phyloP scores from a whole-genome alignment of 2,113 vertebrate genomes.

The Agelaius phoeniceus region DNA sequence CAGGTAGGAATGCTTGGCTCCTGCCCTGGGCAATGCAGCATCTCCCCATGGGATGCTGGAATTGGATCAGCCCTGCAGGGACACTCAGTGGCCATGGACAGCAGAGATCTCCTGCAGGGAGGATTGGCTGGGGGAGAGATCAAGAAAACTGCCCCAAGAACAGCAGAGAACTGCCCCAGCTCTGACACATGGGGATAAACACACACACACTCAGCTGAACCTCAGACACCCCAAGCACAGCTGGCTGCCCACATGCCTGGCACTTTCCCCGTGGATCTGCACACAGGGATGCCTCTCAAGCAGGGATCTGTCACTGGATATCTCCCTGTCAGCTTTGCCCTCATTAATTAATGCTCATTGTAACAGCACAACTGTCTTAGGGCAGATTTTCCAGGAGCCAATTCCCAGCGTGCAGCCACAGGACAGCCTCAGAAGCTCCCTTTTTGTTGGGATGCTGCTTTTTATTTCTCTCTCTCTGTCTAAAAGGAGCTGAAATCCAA shows the following conservation, averaged over 20 bases:
- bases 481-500: constrained; percentile 23
- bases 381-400: background rate
- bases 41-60: too few relatives aligned
- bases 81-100: too few relatives aligned
- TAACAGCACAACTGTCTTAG: background rate
- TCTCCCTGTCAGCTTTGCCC: background rate
- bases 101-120: too few relatives aligned
- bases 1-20: too few relatives aligned
- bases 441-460: background rate
- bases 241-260: background rate
- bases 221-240: background rate
- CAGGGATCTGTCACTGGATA: background rate
- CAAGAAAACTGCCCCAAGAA: too few relatives aligned
- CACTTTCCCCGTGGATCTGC: background rate
- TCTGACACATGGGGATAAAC: background rate
- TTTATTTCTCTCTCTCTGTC: background rate
- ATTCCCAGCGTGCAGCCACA: background rate
- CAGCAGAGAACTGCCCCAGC: background rate
- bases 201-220: background rate
- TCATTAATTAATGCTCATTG: background rate
- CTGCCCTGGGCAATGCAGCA: too few relatives aligned
- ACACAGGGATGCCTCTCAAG: background rate
- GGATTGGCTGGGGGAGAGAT: too few relatives aligned
- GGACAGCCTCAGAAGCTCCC: background rate
- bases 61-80: too few relatives aligned